phyloP scores from a whole-genome alignment of 2,113 vertebrate genomes.

The Ochotona curzoniae region DNA sequence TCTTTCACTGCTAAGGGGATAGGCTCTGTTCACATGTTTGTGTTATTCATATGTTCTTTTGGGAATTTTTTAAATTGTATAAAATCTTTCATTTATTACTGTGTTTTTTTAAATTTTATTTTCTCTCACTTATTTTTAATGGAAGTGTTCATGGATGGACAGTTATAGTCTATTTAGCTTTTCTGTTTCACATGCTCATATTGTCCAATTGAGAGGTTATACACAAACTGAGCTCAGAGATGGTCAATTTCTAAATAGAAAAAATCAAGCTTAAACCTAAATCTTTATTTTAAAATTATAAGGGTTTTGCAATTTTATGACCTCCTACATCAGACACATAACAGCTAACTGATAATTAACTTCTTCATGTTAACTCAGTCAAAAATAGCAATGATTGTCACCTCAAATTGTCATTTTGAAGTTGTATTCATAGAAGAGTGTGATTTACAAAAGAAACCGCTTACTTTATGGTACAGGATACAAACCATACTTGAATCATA shows the following conservation, averaged over 20 bases:
- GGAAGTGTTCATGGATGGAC: neutral
- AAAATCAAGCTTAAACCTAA: neutral
- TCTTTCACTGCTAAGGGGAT: neutral
- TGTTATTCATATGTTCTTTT: neutral
- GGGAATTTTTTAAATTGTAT: no score
- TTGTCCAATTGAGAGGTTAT: neutral
- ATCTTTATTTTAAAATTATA: neutral
- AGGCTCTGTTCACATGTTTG: neutral
- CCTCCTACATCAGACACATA: neutral
- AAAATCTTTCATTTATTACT: no score
- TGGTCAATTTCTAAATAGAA: neutral
- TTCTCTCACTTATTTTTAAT: neutral
- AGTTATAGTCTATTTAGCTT: neutral
- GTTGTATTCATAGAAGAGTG: neutral
- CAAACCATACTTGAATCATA: no score
- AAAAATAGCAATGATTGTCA: neutral
- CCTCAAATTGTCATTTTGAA: neutral
- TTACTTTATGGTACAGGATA: neutral
- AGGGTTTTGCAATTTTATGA: no score
- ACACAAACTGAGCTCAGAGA: neutral
- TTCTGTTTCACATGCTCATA: neutral
- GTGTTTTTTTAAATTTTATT: no score
- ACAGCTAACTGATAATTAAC: neutral
- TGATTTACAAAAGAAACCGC: neutral
- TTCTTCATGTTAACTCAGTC: neutral